These are phyloP conservation scores for Macropis europaea DNA, from an alignment of 2,888 invertebrate species.

Conservation along the genomic window DNA sequence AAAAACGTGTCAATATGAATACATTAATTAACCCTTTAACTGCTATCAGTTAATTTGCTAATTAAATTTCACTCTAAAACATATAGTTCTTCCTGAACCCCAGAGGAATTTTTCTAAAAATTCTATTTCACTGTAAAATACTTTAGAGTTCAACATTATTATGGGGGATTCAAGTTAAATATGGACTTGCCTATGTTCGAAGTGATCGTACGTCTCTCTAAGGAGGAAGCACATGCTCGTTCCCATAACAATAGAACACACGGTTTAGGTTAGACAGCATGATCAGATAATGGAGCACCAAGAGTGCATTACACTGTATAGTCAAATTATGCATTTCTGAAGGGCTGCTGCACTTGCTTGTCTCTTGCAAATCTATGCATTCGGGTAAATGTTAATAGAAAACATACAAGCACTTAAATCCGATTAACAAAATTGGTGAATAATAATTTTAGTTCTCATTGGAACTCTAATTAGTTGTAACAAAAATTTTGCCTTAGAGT, in stretches of 20 bases:
- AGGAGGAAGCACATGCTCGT: conserved; percentile 27
- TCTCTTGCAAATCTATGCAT: background rate
- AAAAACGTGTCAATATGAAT: too few relatives aligned
- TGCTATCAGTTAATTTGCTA: too few relatives aligned
- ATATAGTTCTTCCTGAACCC: background rate
- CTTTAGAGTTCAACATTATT: background rate
- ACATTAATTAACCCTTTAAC: too few relatives aligned
- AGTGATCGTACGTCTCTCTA: conserved; percentile 24
- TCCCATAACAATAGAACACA: conserved; percentile 41
- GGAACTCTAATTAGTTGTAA: too few relatives aligned
- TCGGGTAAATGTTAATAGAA: background rate
- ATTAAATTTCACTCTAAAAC: background rate
- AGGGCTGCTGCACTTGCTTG: background rate
- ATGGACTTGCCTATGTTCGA: conserved; percentile 23
- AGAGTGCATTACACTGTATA: conserved; percentile 50
- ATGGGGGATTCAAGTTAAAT: background rate
- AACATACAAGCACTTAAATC: background rate
- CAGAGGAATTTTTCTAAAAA: background rate
- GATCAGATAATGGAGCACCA: conserved; percentile 51
- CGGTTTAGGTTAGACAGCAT: conserved; percentile 30
- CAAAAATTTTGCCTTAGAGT: too few relatives aligned
- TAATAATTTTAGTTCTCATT: too few relatives aligned
- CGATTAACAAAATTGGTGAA: too few relatives aligned
- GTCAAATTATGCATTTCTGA: conserved; percentile 45
- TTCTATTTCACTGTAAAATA: background rate